Conservation (phyloP, 1,140 invertebrate genomes). For the Hyphantria cunea region DNA sequence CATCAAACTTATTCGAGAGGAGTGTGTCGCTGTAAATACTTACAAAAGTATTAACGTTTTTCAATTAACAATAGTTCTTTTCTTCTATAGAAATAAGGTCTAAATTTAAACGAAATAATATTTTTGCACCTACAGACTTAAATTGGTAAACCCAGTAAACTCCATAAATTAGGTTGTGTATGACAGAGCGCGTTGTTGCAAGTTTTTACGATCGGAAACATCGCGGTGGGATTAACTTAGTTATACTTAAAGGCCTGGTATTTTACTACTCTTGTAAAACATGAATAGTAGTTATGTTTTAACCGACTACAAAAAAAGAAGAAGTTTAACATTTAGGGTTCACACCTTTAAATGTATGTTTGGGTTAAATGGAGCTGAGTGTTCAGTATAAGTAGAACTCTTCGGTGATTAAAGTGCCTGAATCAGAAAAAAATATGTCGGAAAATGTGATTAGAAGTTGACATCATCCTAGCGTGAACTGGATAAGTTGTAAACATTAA, state of each 20-base stretch:
- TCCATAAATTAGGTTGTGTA: constrained; percentile 50
- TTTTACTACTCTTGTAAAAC: constrained; percentile 8
- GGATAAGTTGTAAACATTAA: too few species aligned
- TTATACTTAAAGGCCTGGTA: constrained; percentile 26
- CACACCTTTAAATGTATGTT: too few species aligned
- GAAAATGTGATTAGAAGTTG: too few species aligned
- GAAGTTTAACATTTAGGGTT: too few species aligned
- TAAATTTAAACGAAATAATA: neutral
- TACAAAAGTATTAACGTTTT: neutral
- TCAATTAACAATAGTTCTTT: too few species aligned
- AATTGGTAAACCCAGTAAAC: constrained; percentile 24
- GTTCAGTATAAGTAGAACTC: too few species aligned
- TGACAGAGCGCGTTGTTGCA: constrained; percentile 49
- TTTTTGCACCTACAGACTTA: neutral
- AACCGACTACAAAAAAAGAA: too few species aligned
- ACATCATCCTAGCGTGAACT: too few species aligned
- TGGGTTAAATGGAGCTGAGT: too few species aligned
- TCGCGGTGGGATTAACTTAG: constrained; percentile 42
- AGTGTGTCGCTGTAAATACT: constrained; percentile 55
- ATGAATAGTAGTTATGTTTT: too few species aligned
- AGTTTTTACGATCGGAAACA: constrained; percentile 46
- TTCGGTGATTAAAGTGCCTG: too few species aligned
- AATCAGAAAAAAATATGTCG: too few species aligned
- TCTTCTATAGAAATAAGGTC: constrained; percentile 8
- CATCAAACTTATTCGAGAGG: constrained; percentile 70